phyloP scores from a whole-genome alignment of 2,113 vertebrate genomes.

The Pogona vitticeps region DNA sequence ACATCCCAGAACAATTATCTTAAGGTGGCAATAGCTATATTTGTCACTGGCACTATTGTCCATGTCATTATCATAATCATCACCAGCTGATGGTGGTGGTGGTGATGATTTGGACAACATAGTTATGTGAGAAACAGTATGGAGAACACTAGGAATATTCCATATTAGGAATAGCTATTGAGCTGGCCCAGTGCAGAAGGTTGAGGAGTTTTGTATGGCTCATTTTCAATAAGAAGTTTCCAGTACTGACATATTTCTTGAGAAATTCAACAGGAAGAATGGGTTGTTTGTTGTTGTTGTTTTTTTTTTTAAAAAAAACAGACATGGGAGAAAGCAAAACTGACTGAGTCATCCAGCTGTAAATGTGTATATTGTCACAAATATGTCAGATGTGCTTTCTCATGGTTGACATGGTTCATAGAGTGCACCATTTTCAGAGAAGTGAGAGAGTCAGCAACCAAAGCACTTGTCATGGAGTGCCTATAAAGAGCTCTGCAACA shows the following conservation, averaged over 20 bases:
- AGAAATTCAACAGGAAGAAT: too few relatives aligned
- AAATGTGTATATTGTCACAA: background rate
- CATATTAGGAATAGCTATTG: background rate
- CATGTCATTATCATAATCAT: too few relatives aligned
- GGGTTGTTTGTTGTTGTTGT: too few relatives aligned
- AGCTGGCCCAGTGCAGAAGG: too few relatives aligned
- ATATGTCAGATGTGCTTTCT: background rate
- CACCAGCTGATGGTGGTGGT: too few relatives aligned
- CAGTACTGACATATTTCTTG: too few relatives aligned
- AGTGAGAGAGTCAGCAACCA: slow-evolving; percentile 8
- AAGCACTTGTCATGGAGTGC: background rate
- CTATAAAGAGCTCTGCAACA: background rate
- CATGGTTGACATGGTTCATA: background rate
- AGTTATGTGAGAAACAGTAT: background rate
- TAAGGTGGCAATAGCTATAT: background rate
- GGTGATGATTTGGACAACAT: too few relatives aligned
- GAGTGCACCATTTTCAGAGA: slow-evolving; percentile 2
- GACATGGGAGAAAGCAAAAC: too few relatives aligned
- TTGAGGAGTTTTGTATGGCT: background rate
- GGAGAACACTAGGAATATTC: background rate
- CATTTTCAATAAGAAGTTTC: too few relatives aligned
- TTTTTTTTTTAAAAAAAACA: too few relatives aligned
- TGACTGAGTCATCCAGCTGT: background rate
- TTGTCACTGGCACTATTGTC: background rate
- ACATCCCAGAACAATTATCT: background rate